A percentile compares a stretch with the other conserved stretches of the same genome.
phyloP scores from a whole-genome alignment of 1,140 invertebrate species.

The Anastatus disparis region DNA sequence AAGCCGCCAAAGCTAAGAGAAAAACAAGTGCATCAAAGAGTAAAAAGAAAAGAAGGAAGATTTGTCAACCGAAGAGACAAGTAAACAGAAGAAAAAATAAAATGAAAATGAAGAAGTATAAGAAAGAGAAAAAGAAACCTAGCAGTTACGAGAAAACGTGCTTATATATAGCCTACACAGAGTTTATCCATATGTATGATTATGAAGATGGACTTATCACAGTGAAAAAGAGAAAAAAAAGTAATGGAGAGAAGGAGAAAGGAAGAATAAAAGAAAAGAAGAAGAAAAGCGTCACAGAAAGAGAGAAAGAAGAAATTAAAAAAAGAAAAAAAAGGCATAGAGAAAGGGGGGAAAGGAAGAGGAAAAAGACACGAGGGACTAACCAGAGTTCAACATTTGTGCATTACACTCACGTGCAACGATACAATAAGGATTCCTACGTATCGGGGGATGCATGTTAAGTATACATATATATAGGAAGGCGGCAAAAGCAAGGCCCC shows the following conservation, averaged over 20 bases:
- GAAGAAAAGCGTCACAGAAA: neutral
- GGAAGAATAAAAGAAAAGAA: slow-evolving; percentile 7
- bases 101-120: neutral
- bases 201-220: slow-evolving; percentile 65
- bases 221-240: slow-evolving; percentile 36
- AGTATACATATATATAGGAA: too few relatives aligned
- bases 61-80: neutral
- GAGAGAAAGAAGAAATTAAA: neutral
- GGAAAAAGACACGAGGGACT: slow-evolving; percentile 50
- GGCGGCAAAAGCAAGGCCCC: neutral
- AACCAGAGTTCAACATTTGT: slow-evolving; percentile 63
- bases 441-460: slow-evolving; percentile 67
- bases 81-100: neutral
- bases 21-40: neutral
- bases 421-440: slow-evolving; percentile 68
- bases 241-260: slow-evolving; percentile 11
- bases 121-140: slow-evolving; percentile 13
- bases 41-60: neutral
- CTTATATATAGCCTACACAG: slow-evolving; percentile 43
- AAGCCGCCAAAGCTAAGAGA: too few relatives aligned
- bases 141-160: slow-evolving; percentile 38
- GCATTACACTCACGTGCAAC: slow-evolving; percentile 67
- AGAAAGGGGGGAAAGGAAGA: slow-evolving; percentile 39
- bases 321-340: neutral
- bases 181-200: slow-evolving; percentile 63